These are phyloP conservation scores for Etheostoma nigrum DNA, from an alignment of 2,797 vertebrate species.

Conservation along the genomic window DNA sequence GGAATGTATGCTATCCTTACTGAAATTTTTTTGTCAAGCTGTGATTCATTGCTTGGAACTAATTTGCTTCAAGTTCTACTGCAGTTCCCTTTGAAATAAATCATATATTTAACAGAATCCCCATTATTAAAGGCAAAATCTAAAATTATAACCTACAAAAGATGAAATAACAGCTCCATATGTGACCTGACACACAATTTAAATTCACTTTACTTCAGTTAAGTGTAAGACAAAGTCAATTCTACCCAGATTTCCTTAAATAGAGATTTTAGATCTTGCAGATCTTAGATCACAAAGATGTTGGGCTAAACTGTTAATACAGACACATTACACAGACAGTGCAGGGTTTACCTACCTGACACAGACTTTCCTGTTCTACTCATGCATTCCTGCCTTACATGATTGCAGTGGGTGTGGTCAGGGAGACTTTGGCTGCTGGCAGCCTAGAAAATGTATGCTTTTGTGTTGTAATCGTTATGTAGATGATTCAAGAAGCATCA, in stretches of 20 bases:
- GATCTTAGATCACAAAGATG: constrained; percentile 56
- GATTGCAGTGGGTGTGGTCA: constrained; percentile 88
- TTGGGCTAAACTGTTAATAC: constrained; percentile 75
- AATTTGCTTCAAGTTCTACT: constrained; percentile 77
- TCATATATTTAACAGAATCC: constrained; percentile 59
- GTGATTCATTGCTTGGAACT: constrained; percentile 78
- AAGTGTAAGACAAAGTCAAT: constrained; percentile 21
- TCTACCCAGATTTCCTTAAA: constrained; percentile 55
- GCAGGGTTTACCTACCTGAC: constrained; percentile 78
- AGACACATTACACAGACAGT: constrained; percentile 71
- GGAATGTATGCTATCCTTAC: constrained; percentile 74
- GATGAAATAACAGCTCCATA: constrained; percentile 12
- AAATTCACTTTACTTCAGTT: constrained; percentile 17
- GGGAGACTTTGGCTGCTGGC: constrained; percentile 87
- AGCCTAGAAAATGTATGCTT: constrained; percentile 81
- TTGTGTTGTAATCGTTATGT: constrained; percentile 74
- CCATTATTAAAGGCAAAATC: constrained; percentile 33
- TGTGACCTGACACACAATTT: constrained; percentile 19
- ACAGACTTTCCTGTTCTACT: constrained; percentile 87
- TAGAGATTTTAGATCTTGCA: constrained; percentile 45
- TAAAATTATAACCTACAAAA: constrained; percentile 19
- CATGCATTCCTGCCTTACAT: constrained; percentile 86
- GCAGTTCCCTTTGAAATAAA: constrained; percentile 72
- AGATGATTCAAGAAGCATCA: constrained; percentile 74
- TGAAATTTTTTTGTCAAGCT: constrained; percentile 78